Percentiles rank a stretch among this genome's conserved stretches.
These are phyloP conservation scores for Alaudala cheleensis DNA, from an alignment of 2,113 vertebrate species.

Conservation along the genomic window DNA sequence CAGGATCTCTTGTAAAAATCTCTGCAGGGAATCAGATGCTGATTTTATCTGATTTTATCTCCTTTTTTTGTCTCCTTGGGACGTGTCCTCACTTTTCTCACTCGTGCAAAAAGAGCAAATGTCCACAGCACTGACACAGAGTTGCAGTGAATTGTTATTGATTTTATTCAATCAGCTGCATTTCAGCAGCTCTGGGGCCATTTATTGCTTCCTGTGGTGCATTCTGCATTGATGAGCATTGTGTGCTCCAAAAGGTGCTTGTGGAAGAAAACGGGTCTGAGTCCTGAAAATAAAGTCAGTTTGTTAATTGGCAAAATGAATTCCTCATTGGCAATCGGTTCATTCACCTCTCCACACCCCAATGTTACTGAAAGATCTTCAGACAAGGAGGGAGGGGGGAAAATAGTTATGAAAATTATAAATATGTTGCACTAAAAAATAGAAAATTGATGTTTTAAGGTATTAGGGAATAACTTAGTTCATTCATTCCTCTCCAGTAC, in stretches of 20 bases:
- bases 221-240: background rate
- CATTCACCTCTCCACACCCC: background rate
- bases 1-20: background rate
- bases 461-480: background rate
- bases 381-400: background rate
- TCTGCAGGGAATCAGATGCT: background rate
- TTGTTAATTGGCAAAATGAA: background rate
- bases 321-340: background rate
- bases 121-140: background rate
- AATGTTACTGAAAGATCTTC: background rate
- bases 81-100: background rate
- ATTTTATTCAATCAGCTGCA: background rate
- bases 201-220: background rate
- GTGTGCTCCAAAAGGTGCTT: background rate
- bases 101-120: background rate
- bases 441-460: background rate
- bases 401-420: background rate
- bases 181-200: background rate
- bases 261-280: background rate
- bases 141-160: conserved; percentile 12
- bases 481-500: background rate
- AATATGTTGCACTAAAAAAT: background rate
- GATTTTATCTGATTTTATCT: background rate
- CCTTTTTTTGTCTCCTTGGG: background rate
- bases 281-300: background rate